Conservation (phyloP, 2,888 invertebrate genomes). For the Loripinus fragilis region DNA sequence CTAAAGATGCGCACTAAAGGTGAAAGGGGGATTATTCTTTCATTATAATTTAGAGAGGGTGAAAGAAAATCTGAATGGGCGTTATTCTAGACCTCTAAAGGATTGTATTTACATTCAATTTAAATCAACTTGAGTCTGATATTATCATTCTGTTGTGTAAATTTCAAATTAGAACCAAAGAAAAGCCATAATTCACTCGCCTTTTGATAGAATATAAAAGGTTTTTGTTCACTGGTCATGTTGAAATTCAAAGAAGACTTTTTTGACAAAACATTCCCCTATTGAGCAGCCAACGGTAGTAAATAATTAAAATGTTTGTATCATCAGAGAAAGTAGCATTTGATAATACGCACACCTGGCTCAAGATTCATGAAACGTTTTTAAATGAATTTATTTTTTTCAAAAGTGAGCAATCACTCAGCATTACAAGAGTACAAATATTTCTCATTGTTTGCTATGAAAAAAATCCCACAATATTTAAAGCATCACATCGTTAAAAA, state of each 20-base stretch:
- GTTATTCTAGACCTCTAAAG: slow-evolving; percentile 14
- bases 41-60: background rate
- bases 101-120: slow-evolving; percentile 20
- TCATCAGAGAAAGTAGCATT: too few species aligned
- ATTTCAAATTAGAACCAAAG: slow-evolving; percentile 17
- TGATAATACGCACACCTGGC: too few species aligned
- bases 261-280: background rate
- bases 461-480: too few species aligned
- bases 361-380: too few species aligned
- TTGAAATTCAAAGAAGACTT: background rate
- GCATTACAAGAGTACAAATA: too few species aligned
- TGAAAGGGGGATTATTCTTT: slow-evolving; percentile 12
- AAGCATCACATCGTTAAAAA: too few species aligned
- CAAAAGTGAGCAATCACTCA: too few species aligned
- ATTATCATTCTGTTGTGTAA: slow-evolving; percentile 21
- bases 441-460: too few species aligned
- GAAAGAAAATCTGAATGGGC: slow-evolving; percentile 13
- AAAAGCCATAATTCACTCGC: slow-evolving; percentile 19
- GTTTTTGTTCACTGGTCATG: background rate
- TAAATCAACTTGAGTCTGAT: slow-evolving; percentile 17
- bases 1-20: slow-evolving; percentile 16
- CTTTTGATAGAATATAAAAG: slow-evolving; percentile 16
- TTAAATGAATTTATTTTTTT: too few species aligned
- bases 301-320: too few species aligned
- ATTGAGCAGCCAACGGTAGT: too few species aligned